Base-by-base conservation (phyloP, 1,140 invertebrate species). In the Drosophila tani region DNA sequence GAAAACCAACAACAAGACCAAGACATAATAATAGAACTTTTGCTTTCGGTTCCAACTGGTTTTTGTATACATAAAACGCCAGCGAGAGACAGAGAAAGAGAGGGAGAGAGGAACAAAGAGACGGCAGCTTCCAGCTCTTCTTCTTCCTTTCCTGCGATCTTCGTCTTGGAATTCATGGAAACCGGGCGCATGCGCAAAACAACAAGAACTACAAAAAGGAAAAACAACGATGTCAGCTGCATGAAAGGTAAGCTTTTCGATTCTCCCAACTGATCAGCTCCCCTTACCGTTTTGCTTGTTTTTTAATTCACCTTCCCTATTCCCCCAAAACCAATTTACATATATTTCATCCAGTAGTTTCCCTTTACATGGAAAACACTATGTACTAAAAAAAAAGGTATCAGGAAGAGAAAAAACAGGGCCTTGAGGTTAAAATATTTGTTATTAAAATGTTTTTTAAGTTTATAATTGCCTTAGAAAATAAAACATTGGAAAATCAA, bases 1-100 rank as follows among this genome's bases (percentile, higher is more conserved):
- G 55, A 55, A 59, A 64, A 81, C 55, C 67, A 76, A 35, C 79
- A 79, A 75, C 40, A 66, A 67, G 47, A 55, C 38, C 63, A 76
- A 68, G 60, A 69, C 76, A 79, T 70, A 81, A 88, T 75, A 90
- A 90, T 90, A 90, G 81, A 90, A 91, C 87, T 91, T 91, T 91
- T 91, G 88, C 87, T 91, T 91, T 91, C 87, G 88, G 62, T 79
- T 80, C 68, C 81, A 91, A 91, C 87, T 91, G 87, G 87, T 91
- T 91, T 86, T 81, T 55, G 63, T 74, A 57, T 70, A 79, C 73
- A 73, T 69, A 84, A 71, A 70, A 62, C 59, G 55, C 46, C 43
- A 51, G 19, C 29, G 27, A 49, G 38, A 67, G 40, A 19, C 41
- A 51, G 46, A 29, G 43, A 45, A 35, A 60, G 49, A 32, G 64